Evolutionary conservation across 2,113 vertebrate genomes (phyloP), one percentile per base, ranked within the genome.

Genomic region (Gallinago undulata): DNA sequence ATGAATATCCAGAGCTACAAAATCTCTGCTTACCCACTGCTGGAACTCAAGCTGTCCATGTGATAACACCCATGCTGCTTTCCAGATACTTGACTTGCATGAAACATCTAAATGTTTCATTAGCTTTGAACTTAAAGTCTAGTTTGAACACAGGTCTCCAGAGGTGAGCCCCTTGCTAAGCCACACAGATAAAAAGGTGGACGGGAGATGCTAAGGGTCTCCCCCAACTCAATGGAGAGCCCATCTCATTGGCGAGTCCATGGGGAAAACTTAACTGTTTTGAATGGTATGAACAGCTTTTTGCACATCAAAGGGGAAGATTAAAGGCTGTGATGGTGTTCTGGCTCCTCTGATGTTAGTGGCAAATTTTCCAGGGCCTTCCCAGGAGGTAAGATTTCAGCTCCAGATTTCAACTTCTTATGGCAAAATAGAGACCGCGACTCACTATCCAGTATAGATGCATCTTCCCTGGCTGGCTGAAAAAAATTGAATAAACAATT

Each of bases 351-450:
- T 7, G 1, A 4, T 24, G 14, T 24, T 2, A 7, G 73, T 53
- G 39, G 73, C 17, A 69, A 62, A 31, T 73, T 72, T 69, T 48
- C 69, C 60, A 53, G 4, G 1, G 74, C 1, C 17, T 94, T 93
- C 57, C 66, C 66, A 66, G 33, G 13, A 45, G 78, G 14, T 17
- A 73, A 51, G 19, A 37, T 60, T 64, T 87, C 27, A 41, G 31
- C 7, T 8, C 14, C 37, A 74, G 35, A 7, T 28, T 78, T 53
- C 60, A 56, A 21, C 27, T 31, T 48, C 6, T 45, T 77, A 50
- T 33, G 47, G 55, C 24, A 55, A 47, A 69, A 75, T 5, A 60
- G 72, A 53, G 21, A 74, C 37, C 0, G 0, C 37, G 53, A 33
- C 31, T 68, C 23, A 6, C 43, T 60, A 19, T 45, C 57, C 50